phyloP scores from a whole-genome alignment of 1,140 invertebrate genomes.

The Portunus trituberculatus region DNA sequence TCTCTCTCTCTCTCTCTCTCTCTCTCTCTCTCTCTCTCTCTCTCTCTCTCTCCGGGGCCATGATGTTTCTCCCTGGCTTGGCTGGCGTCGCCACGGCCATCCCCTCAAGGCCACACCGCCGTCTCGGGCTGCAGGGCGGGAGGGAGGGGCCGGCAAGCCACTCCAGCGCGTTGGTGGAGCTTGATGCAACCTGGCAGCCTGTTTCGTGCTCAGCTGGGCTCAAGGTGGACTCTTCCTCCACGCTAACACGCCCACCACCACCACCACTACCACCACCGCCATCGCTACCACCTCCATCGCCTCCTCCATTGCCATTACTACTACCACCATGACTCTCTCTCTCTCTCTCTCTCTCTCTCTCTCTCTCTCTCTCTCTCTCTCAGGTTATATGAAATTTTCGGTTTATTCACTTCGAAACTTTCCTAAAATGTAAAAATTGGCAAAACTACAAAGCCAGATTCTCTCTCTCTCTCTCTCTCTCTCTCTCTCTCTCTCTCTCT shows the following conservation, averaged over 20 bases:
- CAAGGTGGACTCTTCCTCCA: neutral
- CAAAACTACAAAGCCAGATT: too few relatives aligned
- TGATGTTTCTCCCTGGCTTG: neutral
- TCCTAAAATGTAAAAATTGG: too few relatives aligned
- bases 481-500: neutral
- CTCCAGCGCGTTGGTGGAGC: slow-evolving; percentile 35
- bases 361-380: neutral
- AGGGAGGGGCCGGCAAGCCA: slow-evolving; percentile 37
- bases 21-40: slow-evolving; percentile 37
- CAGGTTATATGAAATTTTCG: too few relatives aligned
- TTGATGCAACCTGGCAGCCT: slow-evolving; percentile 54
- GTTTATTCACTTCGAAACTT: too few relatives aligned
- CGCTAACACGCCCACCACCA: neutral
- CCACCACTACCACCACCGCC: neutral
- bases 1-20: slow-evolving; percentile 37
- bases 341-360: slow-evolving; percentile 39
- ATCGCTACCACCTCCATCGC: neutral
- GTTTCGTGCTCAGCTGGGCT: slow-evolving; percentile 45
- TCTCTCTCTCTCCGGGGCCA: neutral
- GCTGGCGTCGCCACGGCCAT: neutral
- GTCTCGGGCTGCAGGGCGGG: neutral
- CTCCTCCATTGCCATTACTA: too few relatives aligned
- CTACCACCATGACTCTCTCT: neutral
- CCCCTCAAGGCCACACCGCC: neutral
- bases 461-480: slow-evolving; percentile 28